These are phyloP conservation scores for rabbit (Oryctolagus cuniculus) DNA, from an alignment of 2,113 vertebrate genomes.

Conservation along the genomic window DNA sequence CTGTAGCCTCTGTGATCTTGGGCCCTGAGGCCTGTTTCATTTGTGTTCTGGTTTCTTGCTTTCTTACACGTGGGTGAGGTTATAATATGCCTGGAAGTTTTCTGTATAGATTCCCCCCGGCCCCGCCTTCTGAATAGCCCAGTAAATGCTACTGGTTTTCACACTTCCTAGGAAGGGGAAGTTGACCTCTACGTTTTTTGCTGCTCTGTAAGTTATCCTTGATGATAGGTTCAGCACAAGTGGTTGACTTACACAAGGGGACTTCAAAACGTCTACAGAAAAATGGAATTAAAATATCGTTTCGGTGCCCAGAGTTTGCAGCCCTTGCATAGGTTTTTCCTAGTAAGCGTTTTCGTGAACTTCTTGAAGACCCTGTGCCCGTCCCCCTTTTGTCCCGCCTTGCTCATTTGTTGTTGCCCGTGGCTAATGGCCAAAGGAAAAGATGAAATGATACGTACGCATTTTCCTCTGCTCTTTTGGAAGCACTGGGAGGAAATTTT, in stretches of 20 bases:
- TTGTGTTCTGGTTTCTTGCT: neutral
- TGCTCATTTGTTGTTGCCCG: neutral
- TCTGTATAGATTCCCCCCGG: neutral
- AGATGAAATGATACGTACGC: neutral
- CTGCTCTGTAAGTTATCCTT: neutral
- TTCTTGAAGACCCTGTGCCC: too few relatives aligned
- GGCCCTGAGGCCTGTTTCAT: neutral
- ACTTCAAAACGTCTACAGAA: too few relatives aligned
- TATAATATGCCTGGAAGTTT: neutral
- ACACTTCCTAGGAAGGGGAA: neutral
- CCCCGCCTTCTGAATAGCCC: neutral
- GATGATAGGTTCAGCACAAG: neutral
- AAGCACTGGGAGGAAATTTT: neutral
- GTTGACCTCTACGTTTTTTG: neutral
- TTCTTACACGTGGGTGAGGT: neutral
- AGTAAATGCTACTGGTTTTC: neutral
- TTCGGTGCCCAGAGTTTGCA: too few relatives aligned
- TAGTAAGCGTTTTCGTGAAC: too few relatives aligned
- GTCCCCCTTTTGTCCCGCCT: neutral
- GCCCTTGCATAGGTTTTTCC: too few relatives aligned
- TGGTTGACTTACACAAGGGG: neutral
- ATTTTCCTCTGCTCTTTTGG: conserved; percentile 18
- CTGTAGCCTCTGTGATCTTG: neutral
- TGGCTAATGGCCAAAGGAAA: neutral
- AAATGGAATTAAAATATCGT: too few relatives aligned